Percentiles rank a stretch among this genome's conserved stretches.
Conservation (phyloP, 2,113 vertebrate genomes). For the Manacus vitellinus region DNA sequence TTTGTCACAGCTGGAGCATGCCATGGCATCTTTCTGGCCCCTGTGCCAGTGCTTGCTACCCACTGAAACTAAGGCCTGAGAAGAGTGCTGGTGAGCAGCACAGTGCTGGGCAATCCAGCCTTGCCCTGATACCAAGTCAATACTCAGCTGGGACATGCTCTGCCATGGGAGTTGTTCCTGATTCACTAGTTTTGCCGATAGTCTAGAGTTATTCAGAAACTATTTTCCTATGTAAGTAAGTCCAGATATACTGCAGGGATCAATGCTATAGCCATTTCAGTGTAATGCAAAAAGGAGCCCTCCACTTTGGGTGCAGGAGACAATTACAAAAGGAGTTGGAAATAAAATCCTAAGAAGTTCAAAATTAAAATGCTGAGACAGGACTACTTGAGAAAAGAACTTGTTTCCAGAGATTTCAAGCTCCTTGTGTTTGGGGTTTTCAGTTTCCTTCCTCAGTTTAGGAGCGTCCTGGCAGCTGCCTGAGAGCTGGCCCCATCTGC, state of each 20-base stretch:
- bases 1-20: background rate
- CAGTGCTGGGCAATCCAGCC: background rate
- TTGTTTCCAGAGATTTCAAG: background rate
- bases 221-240: background rate
- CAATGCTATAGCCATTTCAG: background rate
- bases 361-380: background rate
- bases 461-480: background rate
- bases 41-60: background rate
- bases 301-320: background rate
- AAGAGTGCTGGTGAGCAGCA: background rate
- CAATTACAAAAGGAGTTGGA: background rate
- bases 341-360: background rate
- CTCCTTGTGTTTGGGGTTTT: background rate
- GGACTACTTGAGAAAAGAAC: background rate
- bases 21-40: background rate
- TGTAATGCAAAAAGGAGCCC: background rate
- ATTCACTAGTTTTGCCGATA: background rate
- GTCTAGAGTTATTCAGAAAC: background rate
- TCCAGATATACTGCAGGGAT: background rate
- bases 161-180: background rate
- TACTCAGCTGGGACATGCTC: background rate
- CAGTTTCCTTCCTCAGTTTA: accelerated
- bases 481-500: too few relatives aligned
- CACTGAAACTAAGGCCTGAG: background rate
- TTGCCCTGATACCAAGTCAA: background rate